These are phyloP conservation scores for Microctonus aethiopoides DNA, from an alignment of 2,888 invertebrate species.

Conservation along the genomic window DNA sequence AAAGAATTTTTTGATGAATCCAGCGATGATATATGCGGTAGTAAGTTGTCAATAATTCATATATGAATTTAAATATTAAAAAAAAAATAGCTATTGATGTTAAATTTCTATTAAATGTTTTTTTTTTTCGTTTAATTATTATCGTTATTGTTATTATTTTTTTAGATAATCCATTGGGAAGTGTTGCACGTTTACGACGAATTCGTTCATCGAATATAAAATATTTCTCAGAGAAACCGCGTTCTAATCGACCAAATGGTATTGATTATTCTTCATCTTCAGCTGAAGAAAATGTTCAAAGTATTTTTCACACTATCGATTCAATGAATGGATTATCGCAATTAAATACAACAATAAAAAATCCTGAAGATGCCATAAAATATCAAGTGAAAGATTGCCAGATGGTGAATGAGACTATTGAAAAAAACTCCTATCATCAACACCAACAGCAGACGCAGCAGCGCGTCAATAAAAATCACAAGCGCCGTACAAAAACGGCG, in stretches of 20 bases:
- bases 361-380: slow-evolving; percentile 22
- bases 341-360: slow-evolving; percentile 22
- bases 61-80: background rate
- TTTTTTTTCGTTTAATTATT: slow-evolving; percentile 11
- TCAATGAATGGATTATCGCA: slow-evolving; percentile 1
- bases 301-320: slow-evolving; percentile 31
- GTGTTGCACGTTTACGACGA: slow-evolving; percentile 63
- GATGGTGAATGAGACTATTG: slow-evolving; percentile 28
- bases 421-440: slow-evolving; percentile 31
- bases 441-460: slow-evolving; percentile 34
- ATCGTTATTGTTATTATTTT: no score
- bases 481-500: slow-evolving; percentile 59
- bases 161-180: slow-evolving; percentile 63
- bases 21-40: slow-evolving; percentile 59
- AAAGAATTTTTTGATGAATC: slow-evolving; percentile 59
- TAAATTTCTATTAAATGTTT: background rate
- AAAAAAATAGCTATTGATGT: background rate
- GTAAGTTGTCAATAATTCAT: slow-evolving; percentile 42
- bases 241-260: slow-evolving; percentile 32
- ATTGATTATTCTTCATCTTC: slow-evolving; percentile 47
- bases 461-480: slow-evolving; percentile 50
- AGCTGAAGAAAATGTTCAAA: slow-evolving; percentile 53
- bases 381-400: slow-evolving; percentile 12
- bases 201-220: slow-evolving; percentile 63
- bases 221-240: slow-evolving; percentile 38